Conservation (phyloP, 2,113 vertebrate species). For the Tor tambroides region DNA sequence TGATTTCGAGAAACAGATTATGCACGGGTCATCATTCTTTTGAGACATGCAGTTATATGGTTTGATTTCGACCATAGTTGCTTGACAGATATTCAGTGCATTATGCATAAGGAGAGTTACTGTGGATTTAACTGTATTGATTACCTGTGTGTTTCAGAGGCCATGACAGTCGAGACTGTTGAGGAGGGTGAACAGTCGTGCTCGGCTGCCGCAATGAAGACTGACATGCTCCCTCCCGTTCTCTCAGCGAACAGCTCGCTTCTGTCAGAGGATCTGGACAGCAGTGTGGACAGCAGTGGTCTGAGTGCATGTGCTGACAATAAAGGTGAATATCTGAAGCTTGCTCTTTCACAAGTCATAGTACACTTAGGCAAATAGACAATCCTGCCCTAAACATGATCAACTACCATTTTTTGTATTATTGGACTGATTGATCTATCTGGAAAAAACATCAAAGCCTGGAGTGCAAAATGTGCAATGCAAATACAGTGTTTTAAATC, state of each 20-base stretch:
- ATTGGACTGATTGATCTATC: not conserved
- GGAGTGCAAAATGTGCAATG: not conserved
- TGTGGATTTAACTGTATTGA: conserved; percentile 18
- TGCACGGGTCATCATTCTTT: not conserved
- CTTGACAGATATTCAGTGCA: not conserved
- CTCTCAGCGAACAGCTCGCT: not conserved
- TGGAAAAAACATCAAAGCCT: not conserved
- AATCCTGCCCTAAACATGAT: not conserved
- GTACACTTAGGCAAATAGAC: not conserved
- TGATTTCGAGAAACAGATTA: not conserved
- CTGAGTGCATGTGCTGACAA: conserved; percentile 15
- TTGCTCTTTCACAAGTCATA: not conserved
- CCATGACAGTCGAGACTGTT: not conserved
- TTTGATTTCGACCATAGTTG: not conserved
- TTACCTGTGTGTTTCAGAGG: conserved; percentile 11
- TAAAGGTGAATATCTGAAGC: conserved; percentile 53
- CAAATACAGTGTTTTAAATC: not conserved
- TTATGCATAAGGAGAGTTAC: not conserved
- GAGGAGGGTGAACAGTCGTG: conserved; percentile 24
- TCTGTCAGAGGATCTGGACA: conserved; percentile 41
- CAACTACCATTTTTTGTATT: not conserved
- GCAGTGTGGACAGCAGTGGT: conserved; percentile 48
- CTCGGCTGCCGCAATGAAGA: not conserved
- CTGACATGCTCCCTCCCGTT: not conserved
- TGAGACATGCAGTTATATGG: not conserved